Evolutionary conservation across 2,888 invertebrate genomes (phyloP), one percentile per base, ranked within the genome.

Genomic region (Acrocyrtus sp.): DNA sequence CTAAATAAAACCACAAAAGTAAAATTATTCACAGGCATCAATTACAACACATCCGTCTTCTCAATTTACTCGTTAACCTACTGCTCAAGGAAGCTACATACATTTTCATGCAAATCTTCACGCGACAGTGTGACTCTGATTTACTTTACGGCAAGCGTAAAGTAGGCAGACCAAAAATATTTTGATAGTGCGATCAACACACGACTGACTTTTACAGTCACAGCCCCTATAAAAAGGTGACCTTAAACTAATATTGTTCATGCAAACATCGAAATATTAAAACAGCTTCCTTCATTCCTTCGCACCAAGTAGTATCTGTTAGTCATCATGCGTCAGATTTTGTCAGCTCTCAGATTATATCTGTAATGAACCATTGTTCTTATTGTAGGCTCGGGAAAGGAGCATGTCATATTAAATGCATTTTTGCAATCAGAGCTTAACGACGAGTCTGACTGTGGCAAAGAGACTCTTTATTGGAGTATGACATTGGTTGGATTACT

Each of bases 331-430:
- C n/a, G n/a, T n/a, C n/a, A n/a, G n/a, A 26, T 50, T 51, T 48
- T 62, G 12, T 48, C 34, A 41, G 39, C 39, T 3, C 26, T 39
- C 50, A 24, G 12, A 12, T 19, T 61, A 50, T 27, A 29, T 62
- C 48, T 62, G n/a, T n/a, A 62, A 51, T 19, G 51, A 62, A 62
- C 50, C 29, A 62, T 62, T 62, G 62, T 62, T 62, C 39, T 24
- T 19, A 47, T 47, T 47, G 5, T 22, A 19, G 50, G 12, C 17
- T 15, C 21, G 50, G 50, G 15, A 19, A 50, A 21, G 50, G 24
- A 50, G n/a, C 6, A 50, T 15, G 21, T 57, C 21, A 2, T 1
- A 5, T 57, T 41, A 21, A 57, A n/a, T 26, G 15, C 39, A 39
- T 8, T 47, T 47, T 51, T 17, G n/a, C 19, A 62, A 62, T 58